Base-by-base conservation (phyloP, 1,140 invertebrate genomes). In the Samia ricini region DNA sequence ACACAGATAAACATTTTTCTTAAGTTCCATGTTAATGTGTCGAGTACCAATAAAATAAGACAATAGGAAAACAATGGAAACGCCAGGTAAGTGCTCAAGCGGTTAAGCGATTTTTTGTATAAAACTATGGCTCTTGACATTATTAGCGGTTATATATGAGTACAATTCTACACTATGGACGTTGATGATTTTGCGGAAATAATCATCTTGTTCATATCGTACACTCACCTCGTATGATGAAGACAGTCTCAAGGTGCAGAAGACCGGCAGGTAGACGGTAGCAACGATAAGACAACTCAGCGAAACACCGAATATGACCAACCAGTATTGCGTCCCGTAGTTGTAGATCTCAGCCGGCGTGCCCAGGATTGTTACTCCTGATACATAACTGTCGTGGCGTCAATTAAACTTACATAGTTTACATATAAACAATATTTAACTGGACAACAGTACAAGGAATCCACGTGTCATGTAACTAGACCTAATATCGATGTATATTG, bases 321-420 rank as follows among this genome's bases (percentile, higher is more conserved):
- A 86, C 93, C 94, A 95, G 83, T 97, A 97, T 77, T 96, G 94
- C 0, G 95, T 95, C 2, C 96, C 96, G 82, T 93, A 96, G 85
- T 95, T 95, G 81, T 97, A 98, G 68, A 97, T 95, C 90, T 98
- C 97, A 0, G 96, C 94, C 4, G 97, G 96, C 8, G 95, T 96
- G 12, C 97, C 97, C 15, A 98, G 91, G 62, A 98, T 93, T 7
- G 97, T 97, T 29, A 98, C 95, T 55, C 96, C 96, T 0, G 96
- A 98, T 81, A 98, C 95, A 82, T 97, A 97, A 66, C 85, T 88
- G 49, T 29, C 8, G 57, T 15, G 22, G 33, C 49, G 63, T n/a
- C 49, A 56, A 67, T 56, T 18, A 49, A 55, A 24, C 24, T 1
- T 8, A 8, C 50, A 49, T 10, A 49, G 5, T 10, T 49, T 15